Conservation (phyloP, 2,888 invertebrate genomes). For the Cantharis rufa region DNA sequence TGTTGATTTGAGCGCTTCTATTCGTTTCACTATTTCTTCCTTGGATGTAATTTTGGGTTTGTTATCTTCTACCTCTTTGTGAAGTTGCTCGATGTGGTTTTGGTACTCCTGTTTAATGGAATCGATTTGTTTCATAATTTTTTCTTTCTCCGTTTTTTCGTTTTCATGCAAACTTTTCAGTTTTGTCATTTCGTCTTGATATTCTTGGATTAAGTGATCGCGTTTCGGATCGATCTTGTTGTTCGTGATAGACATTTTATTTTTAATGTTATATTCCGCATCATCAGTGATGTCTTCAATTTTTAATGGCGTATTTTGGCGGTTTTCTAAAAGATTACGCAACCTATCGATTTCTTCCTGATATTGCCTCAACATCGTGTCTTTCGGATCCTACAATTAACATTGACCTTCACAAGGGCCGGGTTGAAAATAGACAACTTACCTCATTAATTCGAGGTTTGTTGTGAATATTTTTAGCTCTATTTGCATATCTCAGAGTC, state of each 20-base stretch:
- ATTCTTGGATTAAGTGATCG: slow-evolving; percentile 56
- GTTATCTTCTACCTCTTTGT: slow-evolving; percentile 63
- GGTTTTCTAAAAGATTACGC: slow-evolving; percentile 60
- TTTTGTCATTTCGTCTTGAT: slow-evolving; percentile 60
- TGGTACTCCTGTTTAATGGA: slow-evolving; percentile 63
- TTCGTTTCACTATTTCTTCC: slow-evolving; percentile 53
- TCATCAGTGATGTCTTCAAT: slow-evolving; percentile 40
- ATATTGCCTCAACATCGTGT: slow-evolving; percentile 81
- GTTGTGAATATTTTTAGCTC: slow-evolving; percentile 86
- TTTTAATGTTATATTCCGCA: slow-evolving; percentile 28
- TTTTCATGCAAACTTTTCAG: slow-evolving; percentile 52
- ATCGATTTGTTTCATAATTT: slow-evolving; percentile 54
- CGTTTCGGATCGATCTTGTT: slow-evolving; percentile 47
- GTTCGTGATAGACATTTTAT: slow-evolving; percentile 32
- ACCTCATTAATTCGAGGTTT: slow-evolving; percentile 80
- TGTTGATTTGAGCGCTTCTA: slow-evolving; percentile 66
- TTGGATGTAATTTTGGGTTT: slow-evolving; percentile 59
- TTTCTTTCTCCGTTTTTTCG: slow-evolving; percentile 53
- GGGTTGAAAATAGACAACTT: background rate
- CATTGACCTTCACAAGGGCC: background rate
- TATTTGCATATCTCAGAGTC: slow-evolving; percentile 80
- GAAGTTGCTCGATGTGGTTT: slow-evolving; percentile 61
- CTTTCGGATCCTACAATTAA: slow-evolving; percentile 73
- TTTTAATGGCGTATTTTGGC: slow-evolving; percentile 38
- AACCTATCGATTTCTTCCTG: slow-evolving; percentile 81